phyloP scores from a whole-genome alignment of 2,888 invertebrate species.

The Tenthredo mesomela region DNA sequence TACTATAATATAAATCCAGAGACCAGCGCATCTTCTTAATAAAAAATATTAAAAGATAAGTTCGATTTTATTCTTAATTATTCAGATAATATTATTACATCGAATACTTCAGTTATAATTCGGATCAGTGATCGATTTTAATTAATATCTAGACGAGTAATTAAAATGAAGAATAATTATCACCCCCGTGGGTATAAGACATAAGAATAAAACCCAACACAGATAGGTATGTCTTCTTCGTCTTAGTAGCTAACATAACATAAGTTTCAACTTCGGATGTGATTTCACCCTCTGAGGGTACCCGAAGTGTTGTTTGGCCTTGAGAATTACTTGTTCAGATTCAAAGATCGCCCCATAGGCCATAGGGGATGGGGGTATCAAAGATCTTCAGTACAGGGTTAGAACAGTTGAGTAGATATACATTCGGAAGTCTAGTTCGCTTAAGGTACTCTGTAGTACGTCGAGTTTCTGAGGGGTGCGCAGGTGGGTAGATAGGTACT shows the following conservation, averaged over 20 bases:
- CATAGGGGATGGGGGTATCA: neutral
- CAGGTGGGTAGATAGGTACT: constrained; percentile 33
- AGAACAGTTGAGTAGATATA: constrained; percentile 5
- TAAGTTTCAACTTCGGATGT: neutral
- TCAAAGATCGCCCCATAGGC: neutral
- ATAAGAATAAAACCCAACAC: neutral
- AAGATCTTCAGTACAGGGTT: neutral
- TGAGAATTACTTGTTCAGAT: constrained; percentile 23
- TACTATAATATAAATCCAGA: too few relatives aligned
- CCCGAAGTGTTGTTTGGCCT: constrained; percentile 6
- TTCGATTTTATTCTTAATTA: neutral
- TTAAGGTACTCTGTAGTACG: constrained; percentile 29
- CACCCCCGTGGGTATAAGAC: too few relatives aligned
- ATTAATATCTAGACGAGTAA: neutral
- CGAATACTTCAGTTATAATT: neutral
- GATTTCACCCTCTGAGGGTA: constrained; percentile 2
- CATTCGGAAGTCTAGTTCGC: constrained; percentile 21
- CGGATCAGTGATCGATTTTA: neutral
- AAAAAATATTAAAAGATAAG: neutral
- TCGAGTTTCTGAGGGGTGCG: neutral
- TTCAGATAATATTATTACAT: neutral
- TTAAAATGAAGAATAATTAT: neutral
- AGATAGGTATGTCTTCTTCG: neutral
- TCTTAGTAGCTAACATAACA: too few relatives aligned
- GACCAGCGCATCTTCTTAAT: too few relatives aligned